Conservation (phyloP, 2,888 invertebrate genomes). For the Notocelia uddmanniana region DNA sequence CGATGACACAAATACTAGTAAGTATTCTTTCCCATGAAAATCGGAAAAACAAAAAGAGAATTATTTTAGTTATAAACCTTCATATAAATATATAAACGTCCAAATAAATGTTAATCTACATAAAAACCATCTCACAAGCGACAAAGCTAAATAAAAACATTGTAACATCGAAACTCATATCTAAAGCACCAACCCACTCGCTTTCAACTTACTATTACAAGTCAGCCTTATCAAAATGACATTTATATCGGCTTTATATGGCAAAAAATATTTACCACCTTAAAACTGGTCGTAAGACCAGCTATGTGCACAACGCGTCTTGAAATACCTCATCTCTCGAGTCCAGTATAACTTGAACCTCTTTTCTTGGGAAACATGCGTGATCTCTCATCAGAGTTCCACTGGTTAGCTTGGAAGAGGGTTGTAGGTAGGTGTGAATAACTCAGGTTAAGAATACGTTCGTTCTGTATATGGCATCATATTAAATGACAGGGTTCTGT, state of each 20-base stretch:
- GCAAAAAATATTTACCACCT: constrained; percentile 19
- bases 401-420: not conserved
- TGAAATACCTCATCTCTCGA: not conserved
- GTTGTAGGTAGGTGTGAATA: not conserved
- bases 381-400: too few relatives aligned
- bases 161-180: constrained; percentile 18
- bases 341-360: not conserved
- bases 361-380: not conserved
- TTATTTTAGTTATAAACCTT: too few relatives aligned
- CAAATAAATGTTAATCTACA: constrained; percentile 1
- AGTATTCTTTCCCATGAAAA: too few relatives aligned
- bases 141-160: constrained; percentile 18
- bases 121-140: constrained; percentile 9
- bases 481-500: constrained; percentile 28
- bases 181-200: constrained; percentile 35
- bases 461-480: constrained; percentile 11
- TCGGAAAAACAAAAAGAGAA: too few relatives aligned
- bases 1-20: too few relatives aligned
- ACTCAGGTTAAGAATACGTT: constrained; percentile 2
- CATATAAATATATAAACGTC: too few relatives aligned
- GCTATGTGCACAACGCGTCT: not conserved
- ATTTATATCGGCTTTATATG: constrained; percentile 33
- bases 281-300: constrained; percentile 12
- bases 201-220: constrained; percentile 15
- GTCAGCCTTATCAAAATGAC: constrained; percentile 32